Base-by-base conservation (phyloP, 1,140 invertebrate species). In the Drosophila burlai region DNA sequence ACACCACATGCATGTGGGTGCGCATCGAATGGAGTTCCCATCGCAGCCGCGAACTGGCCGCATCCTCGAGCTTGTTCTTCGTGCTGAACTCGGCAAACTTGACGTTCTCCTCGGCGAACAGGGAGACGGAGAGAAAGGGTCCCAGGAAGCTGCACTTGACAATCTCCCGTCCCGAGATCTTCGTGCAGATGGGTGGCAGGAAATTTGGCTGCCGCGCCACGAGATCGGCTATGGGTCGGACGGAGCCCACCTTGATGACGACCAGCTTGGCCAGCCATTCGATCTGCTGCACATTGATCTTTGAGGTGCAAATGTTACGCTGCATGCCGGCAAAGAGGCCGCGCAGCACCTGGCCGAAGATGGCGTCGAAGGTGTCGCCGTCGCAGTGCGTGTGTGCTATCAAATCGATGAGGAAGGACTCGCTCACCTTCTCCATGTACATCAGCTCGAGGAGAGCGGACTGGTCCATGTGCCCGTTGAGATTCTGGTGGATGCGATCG, bases 21-120 rank as follows among this genome's bases (percentile, higher is more conserved):
- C 96, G 94, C 62, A 95, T 95, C 43, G 95, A 95, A 81, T 97
- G 96, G 38, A 97, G 93, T 83, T 97, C 94, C 89, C 85, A 92
- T 31, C 89, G 83, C 11, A 93, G 62, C 2, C 89, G 65, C 13
- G 90, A 81, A 9, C 47, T 67, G 9, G 85, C 46, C 4, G 74
- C 60, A 63, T 92, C 67, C 52, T 91, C 80, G n/a, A 91, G 55
- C 26, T 87, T 81, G 94, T 89, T 96, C 95, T 86, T 95, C 94
- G 67, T 83, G 50, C 95, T 95, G 11, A 76, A 90, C 26, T 95
- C 95, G 0, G 96, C 96, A 13, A 98, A 95, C 80, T 96, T 96
- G 0, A 96, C 95, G 91, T 98, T 97, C 92, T 99, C 98, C 93
- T 99, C 98, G 36, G 97, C 97, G 92, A 99, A 99, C 1, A 98